Evolutionary conservation across 2,797 vertebrate species (phyloP), one percentile per base, ranked within the genome.

Genomic region (Onychomys leucogaster): DNA sequence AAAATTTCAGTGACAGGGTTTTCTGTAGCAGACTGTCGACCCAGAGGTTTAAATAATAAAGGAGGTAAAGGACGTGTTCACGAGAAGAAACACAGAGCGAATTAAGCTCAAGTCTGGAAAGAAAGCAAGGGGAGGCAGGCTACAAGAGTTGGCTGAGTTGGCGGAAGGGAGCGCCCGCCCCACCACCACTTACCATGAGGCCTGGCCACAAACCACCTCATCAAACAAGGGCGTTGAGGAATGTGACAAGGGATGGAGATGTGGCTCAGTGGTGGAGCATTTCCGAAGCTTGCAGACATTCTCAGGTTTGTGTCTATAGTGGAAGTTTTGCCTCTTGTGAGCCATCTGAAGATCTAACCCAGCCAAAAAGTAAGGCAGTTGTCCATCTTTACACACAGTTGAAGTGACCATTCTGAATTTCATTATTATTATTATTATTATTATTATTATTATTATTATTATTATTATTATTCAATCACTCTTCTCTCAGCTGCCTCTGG

Each of bases 401-500:
- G 52, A 27, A 90, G 67, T 94, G 86, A 86, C 27, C 63, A 52
- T 77, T 88, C 82, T 73, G n/a, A 37, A 14, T 32, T 23, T 57
- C 23, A 32, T 46, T 93, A 3, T 23, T 43, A 4, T 23, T 46
- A 41, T 61, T 25, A 61, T 61, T 21, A 57, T 71, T 69, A 69
- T 41, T 73, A 21, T 41, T 73, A 10, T 77, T 76, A 43, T 65
- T 32, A 17, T 59, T 23, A 29, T 63, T n/a, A n/a, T n/a, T n/a
- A n/a, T n/a, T 32, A 10, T 21, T 7, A 1, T 10, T 73, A 5
- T 90, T 80, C 76, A 29, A 5, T 65, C 2, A 23, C 52, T 86
- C 29, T 80, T 85, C 32, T 93, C 78, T 27, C 21, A 67, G 41
- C 63, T 92, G 80, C 55, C 32, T 93, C n/a, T 67, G 88, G 92